These are phyloP conservation scores for Rhinogobius similis DNA, from an alignment of 2,113 vertebrate species.

Conservation along the genomic window DNA sequence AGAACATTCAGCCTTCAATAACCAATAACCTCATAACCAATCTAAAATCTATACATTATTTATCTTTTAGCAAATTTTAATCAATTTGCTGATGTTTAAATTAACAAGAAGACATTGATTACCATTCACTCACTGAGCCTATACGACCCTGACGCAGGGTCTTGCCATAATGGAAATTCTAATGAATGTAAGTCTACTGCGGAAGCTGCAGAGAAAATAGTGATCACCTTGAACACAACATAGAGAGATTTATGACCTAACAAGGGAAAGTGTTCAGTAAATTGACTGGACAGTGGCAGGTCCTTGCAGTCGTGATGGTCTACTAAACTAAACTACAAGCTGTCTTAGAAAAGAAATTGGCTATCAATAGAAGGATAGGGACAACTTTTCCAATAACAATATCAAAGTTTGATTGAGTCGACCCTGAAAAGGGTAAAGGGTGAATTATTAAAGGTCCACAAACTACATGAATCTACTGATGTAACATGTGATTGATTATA, in stretches of 20 bases:
- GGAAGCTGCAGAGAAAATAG: conserved; percentile 1
- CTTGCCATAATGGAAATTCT: conserved; percentile 18
- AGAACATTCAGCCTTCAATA: too few relatives aligned
- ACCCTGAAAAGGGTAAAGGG: not conserved
- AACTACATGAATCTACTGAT: not conserved
- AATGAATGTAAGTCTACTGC: conserved; percentile 15
- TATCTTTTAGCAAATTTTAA: conserved; percentile 6
- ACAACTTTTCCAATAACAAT: not conserved
- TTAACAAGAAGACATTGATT: conserved; percentile 14
- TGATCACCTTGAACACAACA: conserved; percentile 21
- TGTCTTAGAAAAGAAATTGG: not conserved
- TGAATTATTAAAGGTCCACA: not conserved
- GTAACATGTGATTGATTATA: not conserved
- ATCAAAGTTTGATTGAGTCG: conserved; percentile 7
- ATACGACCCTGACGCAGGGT: not conserved
- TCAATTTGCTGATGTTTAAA: conserved; percentile 21
- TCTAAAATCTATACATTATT: not conserved
- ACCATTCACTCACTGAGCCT: conserved; percentile 10
- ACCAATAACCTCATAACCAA: too few relatives aligned
- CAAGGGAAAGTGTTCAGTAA: conserved; percentile 24
- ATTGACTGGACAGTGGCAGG: conserved; percentile 16
- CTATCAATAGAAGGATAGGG: conserved; percentile 1
- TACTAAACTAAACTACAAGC: conserved; percentile 8
- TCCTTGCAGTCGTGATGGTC: conserved; percentile 11
- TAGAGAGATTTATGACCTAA: conserved; percentile 15